Evolutionary conservation across 2,888 invertebrate species (phyloP).

Genomic region (Apotomis capreana): DNA sequence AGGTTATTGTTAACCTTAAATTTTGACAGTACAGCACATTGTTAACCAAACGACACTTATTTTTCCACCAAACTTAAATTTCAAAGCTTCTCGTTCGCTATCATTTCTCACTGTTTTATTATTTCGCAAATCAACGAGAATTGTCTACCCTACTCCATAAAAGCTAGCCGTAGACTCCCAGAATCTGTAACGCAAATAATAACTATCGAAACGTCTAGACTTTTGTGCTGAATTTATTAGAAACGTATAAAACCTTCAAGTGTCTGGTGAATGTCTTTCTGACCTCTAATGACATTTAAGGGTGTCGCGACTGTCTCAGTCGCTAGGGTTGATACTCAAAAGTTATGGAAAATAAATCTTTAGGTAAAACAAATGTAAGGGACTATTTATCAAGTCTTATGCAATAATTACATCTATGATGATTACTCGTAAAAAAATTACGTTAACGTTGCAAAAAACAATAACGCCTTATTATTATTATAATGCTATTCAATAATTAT

Average conservation of each 20-base stretch:
- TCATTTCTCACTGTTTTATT: too few relatives aligned
- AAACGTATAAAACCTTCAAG: constrained; percentile 20
- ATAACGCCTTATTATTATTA: too few relatives aligned
- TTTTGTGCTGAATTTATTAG: constrained; percentile 9
- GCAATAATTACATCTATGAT: too few relatives aligned
- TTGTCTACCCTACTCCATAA: not conserved
- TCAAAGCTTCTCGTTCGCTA: too few relatives aligned
- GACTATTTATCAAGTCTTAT: not conserved
- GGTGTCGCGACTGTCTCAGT: constrained; percentile 11
- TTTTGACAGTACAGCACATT: too few relatives aligned
- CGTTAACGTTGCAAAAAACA: too few relatives aligned
- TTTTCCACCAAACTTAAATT: too few relatives aligned
- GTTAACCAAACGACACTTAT: too few relatives aligned
- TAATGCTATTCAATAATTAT: too few relatives aligned
- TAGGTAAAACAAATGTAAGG: not conserved
- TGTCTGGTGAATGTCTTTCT: constrained; percentile 20
- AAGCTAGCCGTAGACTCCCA: not conserved
- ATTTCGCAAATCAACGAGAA: too few relatives aligned
- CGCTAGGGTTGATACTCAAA: constrained; percentile 16
- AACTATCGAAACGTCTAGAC: constrained; percentile 11
- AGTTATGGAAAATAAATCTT: not conserved
- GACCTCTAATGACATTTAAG: constrained; percentile 24
- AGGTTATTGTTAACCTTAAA: too few relatives aligned
- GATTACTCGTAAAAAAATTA: too few relatives aligned
- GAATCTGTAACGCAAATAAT: not conserved